Base-by-base conservation (phyloP, 1,140 invertebrate species). In the Macrostomum lignano region DNA sequence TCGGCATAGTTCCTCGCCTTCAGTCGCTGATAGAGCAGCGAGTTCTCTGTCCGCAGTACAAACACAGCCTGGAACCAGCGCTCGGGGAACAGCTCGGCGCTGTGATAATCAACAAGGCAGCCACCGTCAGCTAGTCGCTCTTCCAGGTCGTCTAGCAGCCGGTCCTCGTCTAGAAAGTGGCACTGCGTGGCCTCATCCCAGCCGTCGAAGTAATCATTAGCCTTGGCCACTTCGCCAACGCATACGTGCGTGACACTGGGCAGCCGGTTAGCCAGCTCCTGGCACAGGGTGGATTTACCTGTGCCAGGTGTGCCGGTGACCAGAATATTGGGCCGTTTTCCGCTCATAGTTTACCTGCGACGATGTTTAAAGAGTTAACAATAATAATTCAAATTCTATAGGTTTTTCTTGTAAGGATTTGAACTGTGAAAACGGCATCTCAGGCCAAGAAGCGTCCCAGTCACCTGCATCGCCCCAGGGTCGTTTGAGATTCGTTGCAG, bases 51-150 rank as follows among this genome's bases (percentile, higher is more conserved):
- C 44, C 74, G 65, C 15, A 94, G 60, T 2, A 96, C 82, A 63
- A 91, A 82, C 5, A 94, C 74, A 30, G 72, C 71, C 49, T 91
- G 74, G 59, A 94, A 91, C 79, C 81, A 94, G 22, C 51, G 34
- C 55, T 88, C 72, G 1, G 86, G 86, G 44, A 94, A 94, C 47
- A 96, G 79, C 37, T 93, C 84, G 58, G 75, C 74, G 25, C 77
- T 70, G 54, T 94, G 86, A 56, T 94, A 94, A 47, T 96, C 88
- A 2, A 93, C 68, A 42, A 96, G 70, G 45, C 77, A 74, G 20
- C 79, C 81, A 37, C 84, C 84, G 45, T 70, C 61, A 14, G 54
- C 49, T 67, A 88, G 74, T 41, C 65, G 55, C 17, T 70, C 67
- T 55, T 91, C 79, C 52, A 93, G 60, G 41, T 73, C 66, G 53